phyloP scores from a whole-genome alignment of 2,113 vertebrate species.

The Equus quagga region DNA sequence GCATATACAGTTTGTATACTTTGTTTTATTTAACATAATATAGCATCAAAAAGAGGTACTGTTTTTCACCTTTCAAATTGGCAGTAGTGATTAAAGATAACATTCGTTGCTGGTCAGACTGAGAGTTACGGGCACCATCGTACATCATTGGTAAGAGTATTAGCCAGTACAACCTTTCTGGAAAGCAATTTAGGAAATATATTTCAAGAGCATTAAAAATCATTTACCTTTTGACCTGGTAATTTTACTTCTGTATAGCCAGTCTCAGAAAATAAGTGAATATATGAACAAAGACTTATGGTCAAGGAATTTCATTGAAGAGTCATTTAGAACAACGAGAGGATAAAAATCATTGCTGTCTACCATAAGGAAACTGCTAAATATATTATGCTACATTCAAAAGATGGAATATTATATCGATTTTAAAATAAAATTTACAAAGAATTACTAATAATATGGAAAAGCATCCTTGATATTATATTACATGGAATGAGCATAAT shows the following conservation, averaged over 20 bases:
- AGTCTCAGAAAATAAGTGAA: constrained; percentile 65
- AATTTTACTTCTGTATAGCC: constrained; percentile 60
- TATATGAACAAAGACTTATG: constrained; percentile 57
- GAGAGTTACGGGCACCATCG: neutral
- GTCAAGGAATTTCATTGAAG: constrained; percentile 57
- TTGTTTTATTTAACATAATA: constrained; percentile 1
- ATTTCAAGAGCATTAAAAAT: constrained; percentile 71
- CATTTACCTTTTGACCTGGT: constrained; percentile 61
- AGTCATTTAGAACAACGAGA: constrained; percentile 49
- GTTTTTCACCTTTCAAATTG: neutral
- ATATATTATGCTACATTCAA: constrained; percentile 36
- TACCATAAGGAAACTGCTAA: constrained; percentile 17
- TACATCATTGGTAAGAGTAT: neutral
- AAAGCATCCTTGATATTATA: neutral
- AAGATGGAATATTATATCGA: neutral
- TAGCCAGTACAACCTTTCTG: constrained; percentile 57
- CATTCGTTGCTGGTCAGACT: neutral
- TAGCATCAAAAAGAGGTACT: neutral
- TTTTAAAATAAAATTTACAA: neutral
- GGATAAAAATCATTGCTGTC: constrained; percentile 50
- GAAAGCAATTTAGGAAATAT: constrained; percentile 71
- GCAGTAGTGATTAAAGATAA: neutral
- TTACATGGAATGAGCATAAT: neutral
- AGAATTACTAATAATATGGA: neutral
- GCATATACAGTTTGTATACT: neutral